phyloP scores from a whole-genome alignment of 2,797 vertebrate genomes.

The Benthosema pterotum region DNA sequence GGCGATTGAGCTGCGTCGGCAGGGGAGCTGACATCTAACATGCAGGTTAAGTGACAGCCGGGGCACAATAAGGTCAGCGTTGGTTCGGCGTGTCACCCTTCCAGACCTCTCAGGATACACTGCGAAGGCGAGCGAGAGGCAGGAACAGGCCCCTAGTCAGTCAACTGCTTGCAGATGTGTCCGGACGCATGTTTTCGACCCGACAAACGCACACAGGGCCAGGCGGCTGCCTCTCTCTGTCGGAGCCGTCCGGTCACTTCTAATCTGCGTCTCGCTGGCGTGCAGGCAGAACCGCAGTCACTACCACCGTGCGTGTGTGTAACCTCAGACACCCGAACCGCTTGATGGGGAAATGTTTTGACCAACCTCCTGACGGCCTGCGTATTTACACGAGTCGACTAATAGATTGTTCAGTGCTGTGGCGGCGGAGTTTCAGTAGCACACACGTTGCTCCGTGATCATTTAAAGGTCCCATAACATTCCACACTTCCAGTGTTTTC shows the following conservation, averaged over 20 bases:
- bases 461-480: too few relatives aligned
- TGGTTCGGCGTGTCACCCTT: slow-evolving; percentile 76
- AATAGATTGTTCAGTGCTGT: slow-evolving; percentile 7
- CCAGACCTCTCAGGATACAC: slow-evolving; percentile 77
- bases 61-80: slow-evolving; percentile 80
- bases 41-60: slow-evolving; percentile 81
- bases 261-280: slow-evolving; percentile 74
- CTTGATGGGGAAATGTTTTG: slow-evolving; percentile 56
- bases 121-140: slow-evolving; percentile 53
- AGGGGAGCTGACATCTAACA: slow-evolving; percentile 78
- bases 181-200: slow-evolving; percentile 73
- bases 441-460: too few relatives aligned
- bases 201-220: slow-evolving; percentile 74
- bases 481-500: too few relatives aligned
- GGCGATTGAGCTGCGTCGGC: slow-evolving; percentile 60
- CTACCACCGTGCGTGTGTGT: slow-evolving; percentile 47
- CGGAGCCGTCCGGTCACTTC: slow-evolving; percentile 78
- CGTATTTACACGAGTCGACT: slow-evolving; percentile 37
- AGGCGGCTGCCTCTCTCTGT: slow-evolving; percentile 75
- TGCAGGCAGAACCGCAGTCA: slow-evolving; percentile 55
- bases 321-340: slow-evolving; percentile 54
- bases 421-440: slow-evolving; percentile 5
- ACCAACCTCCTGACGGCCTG: slow-evolving; percentile 46
- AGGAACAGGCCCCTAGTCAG: slow-evolving; percentile 69
- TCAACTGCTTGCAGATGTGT: slow-evolving; percentile 86